Conservation (phyloP, 2,113 vertebrate genomes). For the Petrocephalus microphthalmus region DNA sequence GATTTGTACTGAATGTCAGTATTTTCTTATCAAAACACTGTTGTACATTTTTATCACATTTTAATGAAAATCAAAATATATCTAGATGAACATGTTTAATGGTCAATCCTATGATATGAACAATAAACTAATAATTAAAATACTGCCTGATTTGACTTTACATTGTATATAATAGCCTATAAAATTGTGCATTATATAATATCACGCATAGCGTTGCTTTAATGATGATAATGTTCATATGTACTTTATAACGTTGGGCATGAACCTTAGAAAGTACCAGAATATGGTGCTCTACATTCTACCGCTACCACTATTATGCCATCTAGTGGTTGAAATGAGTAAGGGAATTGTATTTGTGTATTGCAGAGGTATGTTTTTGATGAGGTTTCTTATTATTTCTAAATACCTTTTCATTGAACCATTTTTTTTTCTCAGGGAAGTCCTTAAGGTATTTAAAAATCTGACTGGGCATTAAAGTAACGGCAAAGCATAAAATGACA, state of each 20-base stretch:
- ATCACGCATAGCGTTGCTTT: not conserved
- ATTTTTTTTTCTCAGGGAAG: not conserved
- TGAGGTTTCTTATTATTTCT: not conserved
- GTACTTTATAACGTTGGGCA: not conserved
- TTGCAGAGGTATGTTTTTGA: not conserved
- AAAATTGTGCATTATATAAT: not conserved
- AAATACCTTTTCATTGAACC: not conserved
- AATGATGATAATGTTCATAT: not conserved
- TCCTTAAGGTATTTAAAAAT: not conserved
- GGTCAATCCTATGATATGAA: conserved; percentile 53
- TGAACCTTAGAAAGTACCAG: not conserved
- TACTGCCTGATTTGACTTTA: conserved; percentile 7
- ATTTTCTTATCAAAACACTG: conserved; percentile 65
- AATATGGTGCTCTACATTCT: not conserved
- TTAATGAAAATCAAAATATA: conserved; percentile 53
- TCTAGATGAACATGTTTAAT: conserved; percentile 52
- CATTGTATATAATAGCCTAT: not conserved
- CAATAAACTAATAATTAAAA: conserved; percentile 65
- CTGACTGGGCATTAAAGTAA: not conserved
- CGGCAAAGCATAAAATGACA: not conserved
- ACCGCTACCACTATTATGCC: conserved; percentile 27
- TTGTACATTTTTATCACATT: conserved; percentile 61
- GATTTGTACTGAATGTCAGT: conserved; percentile 71
- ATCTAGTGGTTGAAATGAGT: conserved; percentile 31
- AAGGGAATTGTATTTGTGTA: not conserved